These are phyloP conservation scores for Drosophila sp. DNA, from an alignment of 1,140 invertebrate genomes.

Conservation along the genomic window DNA sequence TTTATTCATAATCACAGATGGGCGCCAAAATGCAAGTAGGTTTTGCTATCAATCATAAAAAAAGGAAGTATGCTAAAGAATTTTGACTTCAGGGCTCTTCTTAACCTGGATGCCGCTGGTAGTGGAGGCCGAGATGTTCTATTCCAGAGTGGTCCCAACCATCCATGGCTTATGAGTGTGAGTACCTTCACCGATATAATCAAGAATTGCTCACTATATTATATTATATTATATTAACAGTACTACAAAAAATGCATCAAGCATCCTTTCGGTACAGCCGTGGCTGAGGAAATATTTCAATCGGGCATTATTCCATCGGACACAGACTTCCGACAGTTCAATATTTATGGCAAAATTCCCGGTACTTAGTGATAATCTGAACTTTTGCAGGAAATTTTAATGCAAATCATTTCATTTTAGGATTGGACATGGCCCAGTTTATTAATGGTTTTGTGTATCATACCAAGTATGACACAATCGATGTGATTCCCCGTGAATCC, in stretches of 20 bases:
- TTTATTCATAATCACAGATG: constrained; percentile 92
- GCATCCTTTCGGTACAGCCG: constrained; percentile 91
- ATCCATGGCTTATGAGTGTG: constrained; percentile 94
- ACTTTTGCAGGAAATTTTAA: background rate
- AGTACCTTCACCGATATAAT: constrained; percentile 85
- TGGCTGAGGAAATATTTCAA: constrained; percentile 94
- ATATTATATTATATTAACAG: constrained; percentile 86
- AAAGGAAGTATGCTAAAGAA: constrained; percentile 87
- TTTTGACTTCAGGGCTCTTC: constrained; percentile 89
- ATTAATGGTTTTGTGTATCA: constrained; percentile 97
- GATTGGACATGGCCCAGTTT: constrained; percentile 95
- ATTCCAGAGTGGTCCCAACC: constrained; percentile 96
- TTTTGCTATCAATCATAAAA: constrained; percentile 84
- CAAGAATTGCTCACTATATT: constrained; percentile 49
- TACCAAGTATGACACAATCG: constrained; percentile 91
- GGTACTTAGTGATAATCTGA: constrained; percentile 36
- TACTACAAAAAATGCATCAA: constrained; percentile 91
- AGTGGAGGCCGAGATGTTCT: constrained; percentile 96
- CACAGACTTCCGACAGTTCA: constrained; percentile 94
- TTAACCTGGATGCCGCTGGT: constrained; percentile 97
- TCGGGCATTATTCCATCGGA: constrained; percentile 93
- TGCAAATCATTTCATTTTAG: background rate
- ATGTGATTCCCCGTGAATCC: constrained; percentile 90
- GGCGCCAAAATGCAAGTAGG: constrained; percentile 86
- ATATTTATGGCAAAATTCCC: constrained; percentile 87